These are phyloP conservation scores for Hiodon tergisus DNA, from an alignment of 2,113 vertebrate species.

Conservation along the genomic window DNA sequence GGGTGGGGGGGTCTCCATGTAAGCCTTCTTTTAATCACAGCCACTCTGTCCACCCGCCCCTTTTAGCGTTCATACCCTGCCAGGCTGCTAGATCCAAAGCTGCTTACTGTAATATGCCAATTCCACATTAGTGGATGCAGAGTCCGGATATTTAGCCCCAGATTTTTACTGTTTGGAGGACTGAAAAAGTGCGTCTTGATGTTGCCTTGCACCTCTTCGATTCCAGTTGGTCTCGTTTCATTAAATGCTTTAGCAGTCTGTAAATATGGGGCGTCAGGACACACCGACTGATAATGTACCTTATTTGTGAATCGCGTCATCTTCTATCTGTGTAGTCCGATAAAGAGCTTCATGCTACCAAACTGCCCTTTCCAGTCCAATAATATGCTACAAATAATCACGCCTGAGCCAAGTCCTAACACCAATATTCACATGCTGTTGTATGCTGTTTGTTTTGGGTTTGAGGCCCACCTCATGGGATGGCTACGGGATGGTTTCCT, in stretches of 20 bases:
- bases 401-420: no score
- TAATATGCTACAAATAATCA: no score
- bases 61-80: neutral
- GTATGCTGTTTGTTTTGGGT: no score
- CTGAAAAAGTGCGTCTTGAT: neutral
- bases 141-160: neutral
- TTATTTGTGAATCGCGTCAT: no score
- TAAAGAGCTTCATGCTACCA: no score
- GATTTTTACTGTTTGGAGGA: neutral
- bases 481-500: neutral
- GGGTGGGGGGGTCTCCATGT: constrained; percentile 35
- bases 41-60: constrained; percentile 11
- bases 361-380: no score
- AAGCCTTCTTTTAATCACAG: constrained; percentile 51
- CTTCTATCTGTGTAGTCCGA: no score
- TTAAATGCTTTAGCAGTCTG: no score
- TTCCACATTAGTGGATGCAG: neutral
- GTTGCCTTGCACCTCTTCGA: neutral
- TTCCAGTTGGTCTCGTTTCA: neutral
- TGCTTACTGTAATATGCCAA: neutral
- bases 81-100: neutral
- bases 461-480: no score
- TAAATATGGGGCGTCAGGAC: no score
- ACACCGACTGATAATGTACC: no score
- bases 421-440: no score